A percentile compares a stretch with the other conserved stretches of the same genome.
Conservation (phyloP, 2,113 vertebrate genomes). For the Carassius carassius region DNA sequence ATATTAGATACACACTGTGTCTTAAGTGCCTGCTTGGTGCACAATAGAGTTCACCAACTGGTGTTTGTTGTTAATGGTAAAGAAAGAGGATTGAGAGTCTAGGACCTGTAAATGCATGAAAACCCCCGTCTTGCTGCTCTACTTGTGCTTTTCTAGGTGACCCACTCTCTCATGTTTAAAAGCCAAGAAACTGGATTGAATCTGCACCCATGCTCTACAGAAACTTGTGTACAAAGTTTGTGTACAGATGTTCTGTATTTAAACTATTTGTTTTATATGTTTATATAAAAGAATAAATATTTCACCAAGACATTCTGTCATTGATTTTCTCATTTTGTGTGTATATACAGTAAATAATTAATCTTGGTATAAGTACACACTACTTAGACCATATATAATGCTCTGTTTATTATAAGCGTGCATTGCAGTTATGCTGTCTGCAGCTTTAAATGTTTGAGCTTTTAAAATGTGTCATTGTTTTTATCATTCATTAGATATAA, state of each 20-base stretch:
- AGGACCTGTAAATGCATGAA: neutral
- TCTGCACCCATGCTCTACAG: conserved; percentile 42
- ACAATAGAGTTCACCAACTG: neutral
- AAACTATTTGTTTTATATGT: conserved; percentile 69
- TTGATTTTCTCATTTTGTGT: neutral
- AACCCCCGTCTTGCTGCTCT: conserved; percentile 41
- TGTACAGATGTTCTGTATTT: conserved; percentile 33
- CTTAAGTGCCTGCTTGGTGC: conserved; percentile 8
- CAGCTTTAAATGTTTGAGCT: too few species aligned
- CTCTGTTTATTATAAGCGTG: too few species aligned
- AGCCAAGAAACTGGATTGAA: conserved; percentile 30
- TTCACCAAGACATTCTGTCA: conserved; percentile 57
- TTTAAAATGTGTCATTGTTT: too few species aligned
- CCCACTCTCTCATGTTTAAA: conserved; percentile 15
- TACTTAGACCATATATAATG: too few species aligned
- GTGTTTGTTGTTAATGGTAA: neutral
- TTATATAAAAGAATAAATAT: conserved; percentile 67
- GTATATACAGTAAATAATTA: too few species aligned
- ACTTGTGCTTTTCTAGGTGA: conserved; percentile 38
- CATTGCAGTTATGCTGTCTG: too few species aligned
- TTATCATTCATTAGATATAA: too few species aligned
- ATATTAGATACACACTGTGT: neutral
- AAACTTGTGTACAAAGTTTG: conserved; percentile 51
- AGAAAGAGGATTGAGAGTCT: neutral
- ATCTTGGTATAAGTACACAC: too few species aligned